Conservation (phyloP, 1,140 invertebrate genomes). For the Apocrypta bakeri region DNA sequence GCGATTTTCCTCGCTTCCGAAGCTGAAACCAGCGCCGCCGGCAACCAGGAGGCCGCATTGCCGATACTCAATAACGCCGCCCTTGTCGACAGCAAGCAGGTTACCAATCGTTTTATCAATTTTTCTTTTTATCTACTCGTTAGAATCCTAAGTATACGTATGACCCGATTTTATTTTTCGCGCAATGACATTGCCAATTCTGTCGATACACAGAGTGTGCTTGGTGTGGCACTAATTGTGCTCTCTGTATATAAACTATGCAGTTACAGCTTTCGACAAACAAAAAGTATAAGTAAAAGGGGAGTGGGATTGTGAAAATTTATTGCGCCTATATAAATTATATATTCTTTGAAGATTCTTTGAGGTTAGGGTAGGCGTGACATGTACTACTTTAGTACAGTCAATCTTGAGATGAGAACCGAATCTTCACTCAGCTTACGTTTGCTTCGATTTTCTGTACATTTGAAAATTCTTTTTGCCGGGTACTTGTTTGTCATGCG, state of each 20-base stretch:
- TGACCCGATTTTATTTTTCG: too few species aligned
- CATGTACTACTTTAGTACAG: not conserved
- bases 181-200: too few species aligned
- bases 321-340: not conserved
- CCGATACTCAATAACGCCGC: slow-evolving; percentile 46
- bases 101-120: slow-evolving; percentile 9
- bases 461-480: not conserved
- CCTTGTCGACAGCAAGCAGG: slow-evolving; percentile 49
- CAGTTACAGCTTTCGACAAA: too few species aligned
- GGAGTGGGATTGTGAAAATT: not conserved
- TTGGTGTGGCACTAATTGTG: too few species aligned
- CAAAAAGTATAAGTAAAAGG: too few species aligned
- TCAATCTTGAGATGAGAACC: not conserved
- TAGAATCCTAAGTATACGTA: too few species aligned
- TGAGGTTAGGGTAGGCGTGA: slow-evolving; percentile 5
- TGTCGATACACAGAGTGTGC: too few species aligned
- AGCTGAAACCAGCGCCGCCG: not conserved
- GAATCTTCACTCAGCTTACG: not conserved
- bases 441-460: not conserved
- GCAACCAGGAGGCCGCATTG: slow-evolving; percentile 34
- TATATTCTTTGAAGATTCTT: not conserved
- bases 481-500: not conserved
- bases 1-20: slow-evolving; percentile 17
- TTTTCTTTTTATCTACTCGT: not conserved
- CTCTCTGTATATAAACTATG: too few species aligned